Conservation (phyloP, 2,888 invertebrate species). For the Pyrrhia umbra region DNA sequence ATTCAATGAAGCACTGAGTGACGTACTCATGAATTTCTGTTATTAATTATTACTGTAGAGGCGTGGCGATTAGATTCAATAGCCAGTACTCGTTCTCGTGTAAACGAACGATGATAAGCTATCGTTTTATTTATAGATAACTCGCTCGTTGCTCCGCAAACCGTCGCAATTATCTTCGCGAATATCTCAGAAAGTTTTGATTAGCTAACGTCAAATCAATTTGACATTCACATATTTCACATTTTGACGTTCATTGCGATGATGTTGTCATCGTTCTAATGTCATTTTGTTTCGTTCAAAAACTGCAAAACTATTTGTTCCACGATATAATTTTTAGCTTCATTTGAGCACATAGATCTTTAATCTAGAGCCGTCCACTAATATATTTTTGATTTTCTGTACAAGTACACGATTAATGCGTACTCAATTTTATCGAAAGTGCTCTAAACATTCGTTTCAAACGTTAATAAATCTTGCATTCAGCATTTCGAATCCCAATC, state of each 20-base stretch:
- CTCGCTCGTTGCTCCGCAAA: conserved; percentile 46
- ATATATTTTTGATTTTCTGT: too few relatives aligned
- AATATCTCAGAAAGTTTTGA: conserved; percentile 18
- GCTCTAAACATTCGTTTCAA: too few relatives aligned
- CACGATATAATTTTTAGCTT: not conserved
- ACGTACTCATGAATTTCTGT: conserved; percentile 45
- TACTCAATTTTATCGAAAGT: too few relatives aligned
- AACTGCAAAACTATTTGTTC: conserved; percentile 8
- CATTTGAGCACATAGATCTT: too few relatives aligned
- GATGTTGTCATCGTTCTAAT: not conserved
- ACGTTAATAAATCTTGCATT: too few relatives aligned
- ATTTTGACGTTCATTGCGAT: too few relatives aligned
- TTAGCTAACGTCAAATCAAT: conserved; percentile 25
- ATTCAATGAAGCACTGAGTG: conserved; percentile 39
- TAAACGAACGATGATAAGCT: conserved; percentile 67
- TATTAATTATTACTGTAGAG: conserved; percentile 66
- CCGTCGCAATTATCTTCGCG: conserved; percentile 31
- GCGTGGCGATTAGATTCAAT: conserved; percentile 74
- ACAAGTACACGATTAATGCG: too few relatives aligned
- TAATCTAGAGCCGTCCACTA: too few relatives aligned
- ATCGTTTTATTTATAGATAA: conserved; percentile 65
- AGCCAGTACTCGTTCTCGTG: conserved; percentile 60
- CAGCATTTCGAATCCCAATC: too few relatives aligned
- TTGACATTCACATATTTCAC: too few relatives aligned
- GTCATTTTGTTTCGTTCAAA: conserved; percentile 24